Evolutionary conservation across 2,113 vertebrate species (phyloP).

Genomic region (Datnioides undecimradiatus): DNA sequence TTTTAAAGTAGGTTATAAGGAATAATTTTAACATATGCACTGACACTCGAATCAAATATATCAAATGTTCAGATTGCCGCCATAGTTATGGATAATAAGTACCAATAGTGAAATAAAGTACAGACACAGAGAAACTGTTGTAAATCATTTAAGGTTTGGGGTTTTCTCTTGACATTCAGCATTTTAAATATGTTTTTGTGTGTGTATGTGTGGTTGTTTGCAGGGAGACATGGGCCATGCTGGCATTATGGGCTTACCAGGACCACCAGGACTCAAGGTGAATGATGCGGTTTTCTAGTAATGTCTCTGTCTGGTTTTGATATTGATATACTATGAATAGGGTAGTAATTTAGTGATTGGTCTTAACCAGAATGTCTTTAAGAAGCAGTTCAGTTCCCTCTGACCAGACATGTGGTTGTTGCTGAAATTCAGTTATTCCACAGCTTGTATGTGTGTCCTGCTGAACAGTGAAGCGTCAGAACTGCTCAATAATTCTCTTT

Average conservation of each 20-base stretch:
- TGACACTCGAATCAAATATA: too few species aligned
- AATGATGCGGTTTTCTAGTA: conserved; percentile 39
- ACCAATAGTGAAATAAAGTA: not conserved
- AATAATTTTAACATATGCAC: not conserved
- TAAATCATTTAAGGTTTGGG: not conserved
- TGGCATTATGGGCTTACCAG: conserved; percentile 89
- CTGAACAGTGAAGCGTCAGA: not conserved
- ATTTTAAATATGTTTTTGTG: conserved; percentile 14
- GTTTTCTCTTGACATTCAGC: not conserved
- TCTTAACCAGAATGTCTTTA: not conserved
- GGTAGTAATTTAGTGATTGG: not conserved
- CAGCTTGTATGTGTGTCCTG: not conserved
- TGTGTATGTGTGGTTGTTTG: conserved; percentile 58
- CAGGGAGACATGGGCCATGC: conserved; percentile 93
- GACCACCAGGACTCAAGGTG: conserved; percentile 94
- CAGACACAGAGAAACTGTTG: not conserved
- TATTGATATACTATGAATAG: not conserved
- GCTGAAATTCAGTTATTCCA: conserved; percentile 1
- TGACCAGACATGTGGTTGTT: not conserved
- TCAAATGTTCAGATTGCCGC: not conserved
- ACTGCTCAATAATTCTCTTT: not conserved
- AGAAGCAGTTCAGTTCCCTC: not conserved
- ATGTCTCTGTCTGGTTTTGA: not conserved
- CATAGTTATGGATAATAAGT: not conserved
- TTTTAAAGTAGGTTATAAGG: not conserved